Percentiles rank a stretch among this genome's conserved stretches.
Evolutionary conservation across 2,797 vertebrate genomes (phyloP).

Genomic region (Pseudopleuronectes americanus): DNA sequence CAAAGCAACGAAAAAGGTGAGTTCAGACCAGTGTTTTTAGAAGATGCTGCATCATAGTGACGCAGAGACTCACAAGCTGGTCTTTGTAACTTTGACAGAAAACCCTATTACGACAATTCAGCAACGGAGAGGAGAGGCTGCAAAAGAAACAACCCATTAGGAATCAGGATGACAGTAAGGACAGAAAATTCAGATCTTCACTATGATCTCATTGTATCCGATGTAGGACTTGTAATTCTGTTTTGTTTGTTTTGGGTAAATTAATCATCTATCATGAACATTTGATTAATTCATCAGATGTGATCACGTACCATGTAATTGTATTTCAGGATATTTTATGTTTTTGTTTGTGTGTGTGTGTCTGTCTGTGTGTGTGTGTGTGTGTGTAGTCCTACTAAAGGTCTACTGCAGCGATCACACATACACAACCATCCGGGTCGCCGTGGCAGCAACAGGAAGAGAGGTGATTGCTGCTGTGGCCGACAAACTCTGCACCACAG

Average conservation of each 20-base stretch:
- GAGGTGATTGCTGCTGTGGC: conserved; percentile 90
- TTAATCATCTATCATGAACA: no score
- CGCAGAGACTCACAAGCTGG: conserved; percentile 18
- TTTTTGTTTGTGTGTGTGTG: conserved; percentile 6
- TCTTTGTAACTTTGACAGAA: conserved; percentile 84
- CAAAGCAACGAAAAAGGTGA: conserved; percentile 91
- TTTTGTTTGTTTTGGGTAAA: no score
- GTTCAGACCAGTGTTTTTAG: neutral
- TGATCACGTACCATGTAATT: no score
- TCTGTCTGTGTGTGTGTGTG: conserved; percentile 12
- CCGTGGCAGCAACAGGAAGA: conserved; percentile 89
- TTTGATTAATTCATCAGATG: no score
- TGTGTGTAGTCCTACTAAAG: conserved; percentile 90
- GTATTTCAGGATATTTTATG: conserved; percentile 1
- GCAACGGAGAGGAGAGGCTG: conserved; percentile 91
- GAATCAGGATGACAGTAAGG: conserved; percentile 94
- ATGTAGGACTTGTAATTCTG: no score
- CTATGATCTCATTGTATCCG: no score
- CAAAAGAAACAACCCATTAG: conserved; percentile 95
- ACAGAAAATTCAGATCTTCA: neutral
- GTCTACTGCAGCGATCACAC: conserved; percentile 97
- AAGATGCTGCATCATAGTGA: neutral
- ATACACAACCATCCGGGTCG: conserved; percentile 94
- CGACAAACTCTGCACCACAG: conserved; percentile 92
- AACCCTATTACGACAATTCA: conserved; percentile 94